Conservation (phyloP, 2,888 invertebrate species). For the Papilio demoleus region DNA sequence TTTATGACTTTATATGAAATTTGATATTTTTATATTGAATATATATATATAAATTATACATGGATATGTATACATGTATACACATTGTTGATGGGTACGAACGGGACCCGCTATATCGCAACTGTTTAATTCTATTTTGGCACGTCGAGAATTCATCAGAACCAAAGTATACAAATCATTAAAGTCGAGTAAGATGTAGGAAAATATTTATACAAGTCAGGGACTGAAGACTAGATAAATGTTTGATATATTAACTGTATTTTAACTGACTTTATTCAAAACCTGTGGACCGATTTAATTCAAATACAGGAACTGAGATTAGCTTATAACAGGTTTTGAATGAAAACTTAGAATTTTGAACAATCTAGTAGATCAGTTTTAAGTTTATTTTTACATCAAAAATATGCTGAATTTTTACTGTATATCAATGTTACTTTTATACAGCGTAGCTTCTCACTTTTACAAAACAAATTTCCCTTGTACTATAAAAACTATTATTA, state of each 20-base stretch:
- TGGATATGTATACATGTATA: slow-evolving; percentile 83
- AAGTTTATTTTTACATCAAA: slow-evolving; percentile 53
- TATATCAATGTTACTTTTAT: slow-evolving; percentile 45
- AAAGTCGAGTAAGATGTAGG: slow-evolving; percentile 82
- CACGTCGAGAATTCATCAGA: slow-evolving; percentile 82
- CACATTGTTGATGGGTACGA: slow-evolving; percentile 83
- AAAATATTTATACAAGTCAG: slow-evolving; percentile 83
- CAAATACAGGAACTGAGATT: slow-evolving; percentile 76
- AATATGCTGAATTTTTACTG: slow-evolving; percentile 63
- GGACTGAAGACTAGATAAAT: slow-evolving; percentile 84
- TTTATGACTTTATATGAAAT: slow-evolving; percentile 84
- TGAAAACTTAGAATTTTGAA: slow-evolving; percentile 75
- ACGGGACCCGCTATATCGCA: slow-evolving; percentile 82
- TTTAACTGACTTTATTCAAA: slow-evolving; percentile 82
- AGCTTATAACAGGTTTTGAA: slow-evolving; percentile 80
- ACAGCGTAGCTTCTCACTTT: slow-evolving; percentile 23
- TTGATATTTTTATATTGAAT: slow-evolving; percentile 84
- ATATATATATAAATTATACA: slow-evolving; percentile 81
- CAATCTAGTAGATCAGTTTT: slow-evolving; percentile 53
- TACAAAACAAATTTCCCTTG: slow-evolving; percentile 13
- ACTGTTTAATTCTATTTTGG: slow-evolving; percentile 83
- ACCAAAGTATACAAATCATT: slow-evolving; percentile 84
- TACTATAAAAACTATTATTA: slow-evolving; percentile 3
- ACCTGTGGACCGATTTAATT: slow-evolving; percentile 76
- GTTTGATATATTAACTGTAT: slow-evolving; percentile 83